These are phyloP conservation scores for Stomatorhinus ivindoensis DNA, from an alignment of 2,113 vertebrate species.

Conservation along the genomic window DNA sequence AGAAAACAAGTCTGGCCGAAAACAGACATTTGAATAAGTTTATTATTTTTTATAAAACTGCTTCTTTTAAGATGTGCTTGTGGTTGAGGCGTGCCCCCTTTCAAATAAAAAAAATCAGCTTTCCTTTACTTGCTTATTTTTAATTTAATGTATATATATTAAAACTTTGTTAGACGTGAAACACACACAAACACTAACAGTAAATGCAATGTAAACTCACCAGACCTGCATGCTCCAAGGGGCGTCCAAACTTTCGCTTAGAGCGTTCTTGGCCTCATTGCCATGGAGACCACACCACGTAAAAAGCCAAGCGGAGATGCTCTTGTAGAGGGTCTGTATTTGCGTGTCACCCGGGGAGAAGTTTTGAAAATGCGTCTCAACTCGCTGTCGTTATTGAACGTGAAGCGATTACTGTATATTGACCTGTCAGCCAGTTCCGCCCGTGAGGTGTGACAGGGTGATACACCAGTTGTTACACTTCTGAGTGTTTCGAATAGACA, in stretches of 20 bases:
- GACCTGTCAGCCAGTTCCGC: neutral
- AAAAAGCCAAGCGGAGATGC: neutral
- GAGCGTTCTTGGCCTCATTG: neutral
- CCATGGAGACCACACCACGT: neutral
- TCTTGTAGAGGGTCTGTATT: neutral
- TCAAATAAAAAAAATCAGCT: constrained; percentile 19
- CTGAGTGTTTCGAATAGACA: neutral
- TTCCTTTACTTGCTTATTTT: neutral
- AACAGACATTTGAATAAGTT: neutral
- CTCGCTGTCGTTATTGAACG: neutral
- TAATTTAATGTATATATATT: constrained; percentile 7
- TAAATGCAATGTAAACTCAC: neutral
- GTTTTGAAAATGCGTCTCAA: neutral
- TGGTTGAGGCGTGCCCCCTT: neutral
- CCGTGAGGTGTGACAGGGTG: neutral
- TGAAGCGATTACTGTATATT: neutral
- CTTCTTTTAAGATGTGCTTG: neutral
- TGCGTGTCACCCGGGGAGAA: neutral
- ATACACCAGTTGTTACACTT: neutral
- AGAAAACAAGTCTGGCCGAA: neutral
- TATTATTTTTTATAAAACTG: constrained; percentile 18
- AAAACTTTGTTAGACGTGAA: neutral
- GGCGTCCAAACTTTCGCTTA: neutral
- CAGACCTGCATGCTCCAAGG: neutral
- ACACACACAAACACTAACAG: neutral